Base-by-base conservation (phyloP, 2,888 invertebrate species). In the Nemotelus nigrinus region DNA sequence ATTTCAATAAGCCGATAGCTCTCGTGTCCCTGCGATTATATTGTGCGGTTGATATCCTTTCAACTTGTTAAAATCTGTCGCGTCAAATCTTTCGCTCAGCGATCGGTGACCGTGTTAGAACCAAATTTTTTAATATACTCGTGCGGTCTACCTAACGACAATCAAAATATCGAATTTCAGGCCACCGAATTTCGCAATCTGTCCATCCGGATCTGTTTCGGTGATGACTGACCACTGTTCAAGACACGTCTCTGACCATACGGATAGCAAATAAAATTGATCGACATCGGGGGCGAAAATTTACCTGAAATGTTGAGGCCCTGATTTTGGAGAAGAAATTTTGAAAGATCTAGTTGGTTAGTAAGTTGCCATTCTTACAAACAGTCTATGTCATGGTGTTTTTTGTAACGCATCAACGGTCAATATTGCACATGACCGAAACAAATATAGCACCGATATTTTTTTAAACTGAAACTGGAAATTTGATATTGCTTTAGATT, bases 161-260 rank as follows among this genome's bases (percentile, higher is more conserved):
- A 65, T 65, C 76, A 65, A 76, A 65, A 76, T 76, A 76, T 76
- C 76, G 65, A 76, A 76, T 76, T 76, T 76, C 76, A 76, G 65
- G 76, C 76, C 76, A 76, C 76, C 76, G 76, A 76, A 76, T 76
- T 76, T 76, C 76, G 76, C 75, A 60, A 64, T 47, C 43, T 63
- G 55, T 55, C 57, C 58, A 43, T 39, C 45, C 8, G 45, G 45
- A 58, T 58, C 60, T 60, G 47, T 44, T 55, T 63, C 10, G 63
- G 63, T 43, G 63, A 63, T 63, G 63, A 63, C 41, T 63, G 63
- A 63, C 63, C 63, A 63, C 43, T 63, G 63, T 63, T 41, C 57
- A 10, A 3, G 10, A 57, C 3, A 25, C 25, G 25, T 25, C 25
- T 25, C 25, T 25, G 25, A 25, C 25, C 25, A 25, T 25, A 25